Percentiles rank a stretch among this genome's conserved stretches.
These are phyloP conservation scores for Diabrotica undecimpunctata DNA, from an alignment of 1,140 invertebrate genomes.

Conservation along the genomic window DNA sequence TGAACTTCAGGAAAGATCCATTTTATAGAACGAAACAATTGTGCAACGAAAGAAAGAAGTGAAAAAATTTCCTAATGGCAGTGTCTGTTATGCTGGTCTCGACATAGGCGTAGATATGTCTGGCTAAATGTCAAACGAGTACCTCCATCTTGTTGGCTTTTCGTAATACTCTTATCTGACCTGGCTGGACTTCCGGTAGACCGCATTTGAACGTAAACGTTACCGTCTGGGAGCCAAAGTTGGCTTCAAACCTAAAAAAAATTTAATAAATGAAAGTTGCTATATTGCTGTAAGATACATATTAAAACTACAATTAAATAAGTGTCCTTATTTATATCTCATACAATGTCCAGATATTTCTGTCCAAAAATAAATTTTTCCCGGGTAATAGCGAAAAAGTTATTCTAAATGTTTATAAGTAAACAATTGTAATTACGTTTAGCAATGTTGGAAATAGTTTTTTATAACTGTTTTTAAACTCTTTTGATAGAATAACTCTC, in stretches of 20 bases:
- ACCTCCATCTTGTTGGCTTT: constrained; percentile 79
- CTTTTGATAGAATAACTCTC: too few species aligned
- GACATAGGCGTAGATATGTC: constrained; percentile 41
- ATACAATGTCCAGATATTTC: too few species aligned
- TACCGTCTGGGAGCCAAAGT: constrained; percentile 76
- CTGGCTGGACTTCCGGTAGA: constrained; percentile 61
- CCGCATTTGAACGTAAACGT: constrained; percentile 75
- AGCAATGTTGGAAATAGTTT: too few species aligned
- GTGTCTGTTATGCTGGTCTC: constrained; percentile 39
- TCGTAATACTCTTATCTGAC: constrained; percentile 66
- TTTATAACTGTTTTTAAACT: too few species aligned
- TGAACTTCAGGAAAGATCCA: too few species aligned
- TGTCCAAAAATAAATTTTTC: too few species aligned
- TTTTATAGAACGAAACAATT: not conserved
- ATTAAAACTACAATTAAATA: too few species aligned
- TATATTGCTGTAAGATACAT: not conserved
- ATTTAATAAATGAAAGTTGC: not conserved
- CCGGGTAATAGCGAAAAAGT: too few species aligned
- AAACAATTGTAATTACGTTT: too few species aligned
- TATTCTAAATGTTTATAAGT: too few species aligned
- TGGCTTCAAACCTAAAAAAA: constrained; percentile 71
- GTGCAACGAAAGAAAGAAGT: constrained; percentile 16
- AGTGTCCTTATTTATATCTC: too few species aligned
- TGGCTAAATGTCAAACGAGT: constrained; percentile 59
- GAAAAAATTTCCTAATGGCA: constrained; percentile 34